Conservation (phyloP, 1,140 invertebrate species). For the Zaprionus taronus region DNA sequence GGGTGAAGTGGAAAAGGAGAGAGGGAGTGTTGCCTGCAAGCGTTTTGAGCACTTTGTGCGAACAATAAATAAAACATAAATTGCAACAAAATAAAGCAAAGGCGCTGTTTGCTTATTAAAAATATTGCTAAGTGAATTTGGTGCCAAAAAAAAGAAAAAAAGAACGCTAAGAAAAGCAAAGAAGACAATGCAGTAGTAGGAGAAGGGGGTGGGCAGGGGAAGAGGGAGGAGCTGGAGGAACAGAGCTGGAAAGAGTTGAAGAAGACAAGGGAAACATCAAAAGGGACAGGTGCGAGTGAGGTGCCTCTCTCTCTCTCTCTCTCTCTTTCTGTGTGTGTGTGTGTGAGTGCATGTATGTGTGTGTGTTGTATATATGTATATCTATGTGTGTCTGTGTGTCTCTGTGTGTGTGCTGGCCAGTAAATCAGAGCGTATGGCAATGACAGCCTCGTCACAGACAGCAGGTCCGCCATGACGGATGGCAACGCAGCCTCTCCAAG, state of each 20-base stretch:
- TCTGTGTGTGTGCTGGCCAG: conserved; percentile 53
- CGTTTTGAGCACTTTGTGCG: conserved; percentile 64
- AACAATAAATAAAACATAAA: conserved; percentile 65
- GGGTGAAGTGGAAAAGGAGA: not conserved
- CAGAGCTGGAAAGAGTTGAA: not conserved
- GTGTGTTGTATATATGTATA: too few relatives aligned
- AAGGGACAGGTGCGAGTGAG: conserved; percentile 1
- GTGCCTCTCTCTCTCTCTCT: not conserved
- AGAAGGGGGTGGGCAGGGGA: not conserved
- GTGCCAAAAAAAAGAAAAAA: conserved; percentile 10
- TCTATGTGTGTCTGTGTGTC: not conserved
- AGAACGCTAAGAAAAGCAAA: not conserved
- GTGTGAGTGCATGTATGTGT: conserved; percentile 7
- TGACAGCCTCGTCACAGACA: conserved; percentile 78
- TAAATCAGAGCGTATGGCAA: conserved; percentile 78
- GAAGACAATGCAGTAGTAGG: not conserved
- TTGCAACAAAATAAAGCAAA: conserved; percentile 43
- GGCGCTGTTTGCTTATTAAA: conserved; percentile 61
- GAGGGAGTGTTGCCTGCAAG: conserved; percentile 38
- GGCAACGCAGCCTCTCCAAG: conserved; percentile 42
- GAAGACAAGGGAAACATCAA: not conserved
- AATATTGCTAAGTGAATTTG: conserved; percentile 62
- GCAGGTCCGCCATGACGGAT: conserved; percentile 72
- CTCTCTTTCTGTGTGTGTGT: not conserved
- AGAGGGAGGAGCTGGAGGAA: not conserved